phyloP scores from a whole-genome alignment of 2,113 vertebrate species.

The Peromyscus leucopus region DNA sequence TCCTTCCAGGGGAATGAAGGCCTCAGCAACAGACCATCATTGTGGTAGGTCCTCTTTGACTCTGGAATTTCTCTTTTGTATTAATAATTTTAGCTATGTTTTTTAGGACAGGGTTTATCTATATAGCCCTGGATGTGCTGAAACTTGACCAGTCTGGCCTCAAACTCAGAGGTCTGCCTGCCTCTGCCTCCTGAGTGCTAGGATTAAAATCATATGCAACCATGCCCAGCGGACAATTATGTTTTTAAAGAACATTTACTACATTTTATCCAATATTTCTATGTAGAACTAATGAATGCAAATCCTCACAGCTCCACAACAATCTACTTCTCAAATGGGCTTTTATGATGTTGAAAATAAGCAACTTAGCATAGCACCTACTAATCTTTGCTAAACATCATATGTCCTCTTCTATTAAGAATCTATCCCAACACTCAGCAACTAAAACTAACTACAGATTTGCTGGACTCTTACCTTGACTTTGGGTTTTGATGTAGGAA shows the following conservation, averaged over 20 bases:
- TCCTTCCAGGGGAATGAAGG: not conserved
- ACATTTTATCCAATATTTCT: not conserved
- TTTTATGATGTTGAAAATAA: conserved; percentile 50
- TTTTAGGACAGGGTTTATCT: not conserved
- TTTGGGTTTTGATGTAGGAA: conserved; percentile 94
- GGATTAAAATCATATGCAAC: not conserved
- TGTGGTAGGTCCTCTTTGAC: not conserved
- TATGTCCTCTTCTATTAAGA: not conserved
- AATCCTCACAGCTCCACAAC: not conserved
- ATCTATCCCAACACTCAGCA: not conserved
- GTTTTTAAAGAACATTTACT: not conserved
- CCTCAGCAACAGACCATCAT: not conserved
- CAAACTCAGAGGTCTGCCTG: not conserved
- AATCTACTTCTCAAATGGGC: conserved; percentile 36
- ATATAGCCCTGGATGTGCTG: not conserved
- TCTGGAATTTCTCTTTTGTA: not conserved
- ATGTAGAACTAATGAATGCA: not conserved
- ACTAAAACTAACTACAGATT: not conserved
- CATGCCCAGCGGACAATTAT: not conserved
- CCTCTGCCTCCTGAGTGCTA: not conserved
- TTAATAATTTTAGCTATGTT: not conserved
- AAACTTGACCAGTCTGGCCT: not conserved
- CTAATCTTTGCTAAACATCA: not conserved
- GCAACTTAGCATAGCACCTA: not conserved
- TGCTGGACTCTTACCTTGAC: conserved; percentile 90